Evolutionary conservation across 1,140 invertebrate genomes (phyloP).

Genomic region (Apis laboriosa): DNA sequence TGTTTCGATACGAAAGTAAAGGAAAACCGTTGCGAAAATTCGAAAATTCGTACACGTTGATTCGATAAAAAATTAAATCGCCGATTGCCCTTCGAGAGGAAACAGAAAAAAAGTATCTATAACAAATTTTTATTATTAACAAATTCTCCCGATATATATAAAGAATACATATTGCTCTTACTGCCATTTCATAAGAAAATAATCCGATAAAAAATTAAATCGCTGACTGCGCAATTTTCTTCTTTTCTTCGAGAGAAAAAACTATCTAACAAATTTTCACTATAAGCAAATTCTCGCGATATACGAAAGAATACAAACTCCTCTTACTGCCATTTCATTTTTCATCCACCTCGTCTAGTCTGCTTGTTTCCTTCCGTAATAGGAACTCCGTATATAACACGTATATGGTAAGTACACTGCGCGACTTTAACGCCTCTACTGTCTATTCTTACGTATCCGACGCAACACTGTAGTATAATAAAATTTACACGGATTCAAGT

Average conservation of each 20-base stretch:
- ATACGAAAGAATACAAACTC: not conserved
- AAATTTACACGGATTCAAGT: too few species aligned
- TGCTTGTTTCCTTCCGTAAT: conserved; percentile 12
- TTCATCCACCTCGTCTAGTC: not conserved
- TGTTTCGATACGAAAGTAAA: not conserved
- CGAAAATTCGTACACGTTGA: too few species aligned
- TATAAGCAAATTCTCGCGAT: not conserved
- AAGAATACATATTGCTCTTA: not conserved
- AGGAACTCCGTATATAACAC: conserved; percentile 23
- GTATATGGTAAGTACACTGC: conserved; percentile 5
- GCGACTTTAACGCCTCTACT: not conserved
- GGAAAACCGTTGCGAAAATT: not conserved
- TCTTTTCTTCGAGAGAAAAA: not conserved
- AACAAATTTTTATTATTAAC: conserved; percentile 2
- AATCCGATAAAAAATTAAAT: too few species aligned
- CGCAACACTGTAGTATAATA: too few species aligned
- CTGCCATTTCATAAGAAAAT: conserved; percentile 1
- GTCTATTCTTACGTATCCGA: not conserved
- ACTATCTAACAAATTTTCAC: not conserved
- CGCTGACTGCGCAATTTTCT: not conserved
- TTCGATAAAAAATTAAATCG: too few species aligned
- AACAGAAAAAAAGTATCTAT: not conserved
- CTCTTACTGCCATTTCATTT: conserved; percentile 12
- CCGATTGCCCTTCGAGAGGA: not conserved
- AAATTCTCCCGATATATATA: not conserved